Conservation (phyloP, 2,797 vertebrate species). For the Dermochelys coriacea region DNA sequence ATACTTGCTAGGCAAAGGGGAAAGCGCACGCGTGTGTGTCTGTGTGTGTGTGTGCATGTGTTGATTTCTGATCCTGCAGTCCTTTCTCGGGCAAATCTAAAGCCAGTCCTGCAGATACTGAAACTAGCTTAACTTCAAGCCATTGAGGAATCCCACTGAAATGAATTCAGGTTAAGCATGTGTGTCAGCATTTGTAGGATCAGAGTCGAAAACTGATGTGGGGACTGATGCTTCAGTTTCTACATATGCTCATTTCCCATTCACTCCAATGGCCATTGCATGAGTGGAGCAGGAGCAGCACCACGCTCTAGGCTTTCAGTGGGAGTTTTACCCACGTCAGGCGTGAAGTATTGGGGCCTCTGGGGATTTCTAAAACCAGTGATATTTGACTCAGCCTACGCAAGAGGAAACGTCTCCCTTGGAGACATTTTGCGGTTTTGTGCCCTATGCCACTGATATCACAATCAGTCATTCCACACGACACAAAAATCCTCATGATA, state of each 20-base stretch:
- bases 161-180: fast-evolving
- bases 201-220: fast-evolving
- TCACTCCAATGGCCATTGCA: fast-evolving
- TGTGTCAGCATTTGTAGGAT: neutral
- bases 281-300: neutral
- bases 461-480: slow-evolving; percentile 1
- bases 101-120: neutral
- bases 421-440: slow-evolving; percentile 70
- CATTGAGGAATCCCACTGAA: neutral
- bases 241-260: fast-evolving
- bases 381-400: slow-evolving; percentile 74
- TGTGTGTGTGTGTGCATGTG: too few relatives aligned
- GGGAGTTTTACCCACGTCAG: slow-evolving; percentile 35
- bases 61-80: neutral
- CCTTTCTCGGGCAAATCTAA: neutral
- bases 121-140: neutral
- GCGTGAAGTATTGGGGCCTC: slow-evolving; percentile 51
- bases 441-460: fast-evolving
- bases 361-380: slow-evolving; percentile 73
- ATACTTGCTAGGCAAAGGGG: neutral
- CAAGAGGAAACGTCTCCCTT: slow-evolving; percentile 64
- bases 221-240: neutral
- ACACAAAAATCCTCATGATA: neutral
- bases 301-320: neutral
- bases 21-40: neutral